Conservation (phyloP, 2,888 invertebrate species). For the Phaedon cochleariae region DNA sequence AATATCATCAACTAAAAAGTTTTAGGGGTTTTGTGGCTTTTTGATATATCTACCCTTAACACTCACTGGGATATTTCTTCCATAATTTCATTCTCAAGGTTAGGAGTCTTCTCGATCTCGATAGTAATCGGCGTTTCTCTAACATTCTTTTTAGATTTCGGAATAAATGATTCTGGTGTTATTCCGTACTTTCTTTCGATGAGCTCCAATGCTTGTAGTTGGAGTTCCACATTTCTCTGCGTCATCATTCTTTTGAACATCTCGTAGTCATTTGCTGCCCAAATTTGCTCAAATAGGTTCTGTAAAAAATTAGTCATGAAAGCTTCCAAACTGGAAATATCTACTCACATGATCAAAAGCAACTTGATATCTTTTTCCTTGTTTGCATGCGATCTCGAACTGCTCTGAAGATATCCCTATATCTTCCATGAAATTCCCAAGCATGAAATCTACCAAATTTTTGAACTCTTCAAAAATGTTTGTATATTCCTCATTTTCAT, state of each 20-base stretch:
- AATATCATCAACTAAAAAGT: too few species aligned
- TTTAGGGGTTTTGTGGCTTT: too few species aligned
- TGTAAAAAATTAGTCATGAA: slow-evolving; percentile 49
- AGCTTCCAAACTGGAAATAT: too few species aligned
- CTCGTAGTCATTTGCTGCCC: slow-evolving; percentile 92
- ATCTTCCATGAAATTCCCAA: slow-evolving; percentile 93
- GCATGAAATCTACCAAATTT: slow-evolving; percentile 87
- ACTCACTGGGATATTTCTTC: slow-evolving; percentile 61
- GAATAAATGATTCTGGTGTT: slow-evolving; percentile 70
- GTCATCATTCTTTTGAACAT: slow-evolving; percentile 94
- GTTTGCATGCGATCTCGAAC: slow-evolving; percentile 81
- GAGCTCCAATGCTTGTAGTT: slow-evolving; percentile 86
- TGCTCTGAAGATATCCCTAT: slow-evolving; percentile 88
- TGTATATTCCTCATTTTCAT: slow-evolving; percentile 76
- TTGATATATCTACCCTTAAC: slow-evolving; percentile 1
- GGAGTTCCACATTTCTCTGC: slow-evolving; percentile 89
- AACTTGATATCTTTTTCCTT: slow-evolving; percentile 62
- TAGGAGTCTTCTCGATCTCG: slow-evolving; percentile 61
- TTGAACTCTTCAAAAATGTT: slow-evolving; percentile 87
- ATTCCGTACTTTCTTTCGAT: slow-evolving; percentile 80
- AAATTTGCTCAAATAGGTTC: slow-evolving; percentile 79
- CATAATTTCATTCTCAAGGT: slow-evolving; percentile 59
- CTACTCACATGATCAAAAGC: slow-evolving; percentile 66
- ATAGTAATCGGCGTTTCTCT: slow-evolving; percentile 55
- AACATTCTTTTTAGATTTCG: slow-evolving; percentile 57